These are phyloP conservation scores for Atta cephalotes DNA, from an alignment of 1,140 invertebrate genomes.

Conservation along the genomic window DNA sequence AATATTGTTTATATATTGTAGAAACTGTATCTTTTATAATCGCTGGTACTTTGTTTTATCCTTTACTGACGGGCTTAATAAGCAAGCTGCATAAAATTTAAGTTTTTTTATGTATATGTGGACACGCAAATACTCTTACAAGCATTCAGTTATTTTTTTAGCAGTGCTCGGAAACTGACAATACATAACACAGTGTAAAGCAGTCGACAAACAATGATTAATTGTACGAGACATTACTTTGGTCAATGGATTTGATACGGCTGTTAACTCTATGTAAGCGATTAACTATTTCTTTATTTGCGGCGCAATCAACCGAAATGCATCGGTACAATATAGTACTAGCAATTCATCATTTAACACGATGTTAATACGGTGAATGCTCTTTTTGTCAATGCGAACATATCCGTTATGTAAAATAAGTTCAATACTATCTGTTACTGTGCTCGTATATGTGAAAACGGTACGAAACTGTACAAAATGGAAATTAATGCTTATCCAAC, in stretches of 20 bases:
- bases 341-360: constrained; percentile 46
- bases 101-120: background rate
- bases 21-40: constrained; percentile 8
- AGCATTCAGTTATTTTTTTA: background rate
- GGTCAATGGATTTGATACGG: constrained; percentile 48
- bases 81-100: background rate
- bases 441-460: background rate
- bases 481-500: background rate
- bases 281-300: constrained; percentile 43
- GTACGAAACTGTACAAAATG: background rate
- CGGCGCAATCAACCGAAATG: constrained; percentile 40
- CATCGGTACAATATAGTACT: constrained; percentile 26
- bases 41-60: background rate
- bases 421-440: constrained; percentile 26
- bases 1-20: constrained; percentile 7
- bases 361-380: background rate
- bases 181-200: background rate
- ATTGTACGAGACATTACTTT: constrained; percentile 29
- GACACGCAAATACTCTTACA: background rate
- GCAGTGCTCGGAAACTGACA: constrained; percentile 3
- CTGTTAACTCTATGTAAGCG: constrained; percentile 47
- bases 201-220: constrained; percentile 44
- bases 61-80: background rate
- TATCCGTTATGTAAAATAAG: constrained; percentile 4
- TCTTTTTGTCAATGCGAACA: constrained; percentile 23